Conservation (phyloP, 2,797 vertebrate species). For the Ptychobarbus kaznakovi region DNA sequence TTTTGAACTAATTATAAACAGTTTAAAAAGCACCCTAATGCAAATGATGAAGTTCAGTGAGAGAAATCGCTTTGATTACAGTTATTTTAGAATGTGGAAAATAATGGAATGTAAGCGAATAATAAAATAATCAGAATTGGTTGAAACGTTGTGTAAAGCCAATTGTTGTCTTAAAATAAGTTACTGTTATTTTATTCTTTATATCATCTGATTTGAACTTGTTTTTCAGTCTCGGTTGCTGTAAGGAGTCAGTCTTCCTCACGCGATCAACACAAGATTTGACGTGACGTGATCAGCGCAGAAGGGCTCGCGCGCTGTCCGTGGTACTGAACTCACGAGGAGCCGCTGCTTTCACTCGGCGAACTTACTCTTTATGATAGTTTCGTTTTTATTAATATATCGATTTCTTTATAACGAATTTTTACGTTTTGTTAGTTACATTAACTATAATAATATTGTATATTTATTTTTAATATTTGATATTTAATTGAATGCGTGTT, state of each 20-base stretch:
- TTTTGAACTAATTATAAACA: not conserved
- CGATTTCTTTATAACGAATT: no score
- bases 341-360: not conserved
- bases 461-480: not conserved
- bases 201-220: slow-evolving; percentile 30
- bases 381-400: not conserved
- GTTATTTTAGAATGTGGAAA: not conserved
- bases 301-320: slow-evolving; percentile 77
- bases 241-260: not conserved
- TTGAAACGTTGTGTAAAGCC: not conserved
- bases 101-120: not conserved
- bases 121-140: not conserved
- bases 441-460: not conserved
- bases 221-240: not conserved
- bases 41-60: not conserved
- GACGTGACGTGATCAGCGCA: not conserved
- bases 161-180: not conserved
- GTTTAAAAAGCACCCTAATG: not conserved
- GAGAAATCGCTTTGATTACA: not conserved
- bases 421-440: not conserved
- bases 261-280: not conserved
- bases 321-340: slow-evolving; percentile 76
- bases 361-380: no score
- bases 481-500: not conserved
- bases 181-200: slow-evolving; percentile 23